Evolutionary conservation across 2,888 invertebrate genomes (phyloP).

Genomic region (Dascillus cervinus): DNA sequence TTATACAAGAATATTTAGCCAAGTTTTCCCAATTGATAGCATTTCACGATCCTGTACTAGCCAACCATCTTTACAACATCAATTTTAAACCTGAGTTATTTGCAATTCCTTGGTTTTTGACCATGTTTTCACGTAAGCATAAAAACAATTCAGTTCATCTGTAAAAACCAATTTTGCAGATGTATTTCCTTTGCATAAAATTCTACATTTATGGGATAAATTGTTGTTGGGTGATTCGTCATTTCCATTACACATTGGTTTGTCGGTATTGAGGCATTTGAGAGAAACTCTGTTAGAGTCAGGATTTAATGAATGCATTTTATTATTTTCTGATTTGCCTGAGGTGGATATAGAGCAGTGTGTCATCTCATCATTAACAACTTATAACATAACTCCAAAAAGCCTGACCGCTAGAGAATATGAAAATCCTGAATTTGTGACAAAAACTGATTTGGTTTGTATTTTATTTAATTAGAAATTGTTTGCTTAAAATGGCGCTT

Average conservation of each 20-base stretch:
- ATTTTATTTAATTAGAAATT: neutral
- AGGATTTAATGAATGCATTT: conserved; percentile 97
- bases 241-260: conserved; percentile 89
- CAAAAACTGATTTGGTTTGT: neutral
- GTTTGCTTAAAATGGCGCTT: conserved; percentile 17
- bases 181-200: conserved; percentile 96
- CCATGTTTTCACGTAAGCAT: conserved; percentile 94
- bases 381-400: conserved; percentile 78
- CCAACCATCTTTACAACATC: conserved; percentile 85
- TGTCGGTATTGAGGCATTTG: conserved; percentile 85
- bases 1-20: conserved; percentile 95
- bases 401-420: conserved; percentile 83
- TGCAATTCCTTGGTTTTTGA: conserved; percentile 98
- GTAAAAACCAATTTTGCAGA: conserved; percentile 62
- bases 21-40: conserved; percentile 95
- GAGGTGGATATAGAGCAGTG: conserved; percentile 93
- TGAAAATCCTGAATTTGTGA: too few relatives aligned
- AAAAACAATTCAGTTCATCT: conserved; percentile 1
- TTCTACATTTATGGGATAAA: conserved; percentile 96
- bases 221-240: conserved; percentile 87
- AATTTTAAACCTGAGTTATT: conserved; percentile 96
- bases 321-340: conserved; percentile 96
- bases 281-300: conserved; percentile 75
- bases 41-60: conserved; percentile 88
- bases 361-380: conserved; percentile 78